These are phyloP conservation scores for Peromyscus leucopus DNA, from an alignment of 2,113 vertebrate species.

Conservation along the genomic window DNA sequence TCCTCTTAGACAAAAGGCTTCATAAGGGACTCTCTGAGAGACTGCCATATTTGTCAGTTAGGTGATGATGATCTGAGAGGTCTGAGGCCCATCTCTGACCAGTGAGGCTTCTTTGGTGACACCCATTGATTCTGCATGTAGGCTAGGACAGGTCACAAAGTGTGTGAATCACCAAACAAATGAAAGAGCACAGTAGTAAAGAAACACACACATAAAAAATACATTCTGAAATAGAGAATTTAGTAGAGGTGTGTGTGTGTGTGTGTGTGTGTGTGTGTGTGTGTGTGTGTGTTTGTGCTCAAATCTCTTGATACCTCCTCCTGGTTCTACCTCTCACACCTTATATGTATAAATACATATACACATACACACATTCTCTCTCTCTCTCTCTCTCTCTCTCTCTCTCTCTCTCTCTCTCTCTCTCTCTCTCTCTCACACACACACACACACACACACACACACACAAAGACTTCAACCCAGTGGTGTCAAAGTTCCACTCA, in stretches of 20 bases:
- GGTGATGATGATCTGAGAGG: slow-evolving; percentile 60
- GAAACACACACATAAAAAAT: not conserved
- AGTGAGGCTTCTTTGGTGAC: slow-evolving; percentile 73
- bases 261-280: not conserved
- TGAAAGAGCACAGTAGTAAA: slow-evolving; percentile 65
- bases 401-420: too few relatives aligned
- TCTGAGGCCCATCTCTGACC: slow-evolving; percentile 62
- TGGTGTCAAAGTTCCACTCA: slow-evolving; percentile 19
- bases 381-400: too few relatives aligned
- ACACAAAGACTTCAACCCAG: not conserved
- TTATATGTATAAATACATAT: slow-evolving; percentile 42
- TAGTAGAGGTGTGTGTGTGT: not conserved
- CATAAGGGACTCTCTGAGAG: slow-evolving; percentile 41
- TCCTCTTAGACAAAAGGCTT: slow-evolving; percentile 74
- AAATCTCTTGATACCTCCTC: not conserved
- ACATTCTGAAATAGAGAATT: not conserved
- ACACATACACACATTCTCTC: not conserved
- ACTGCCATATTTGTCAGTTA: slow-evolving; percentile 64
- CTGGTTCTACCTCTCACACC: not conserved
- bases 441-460: not conserved
- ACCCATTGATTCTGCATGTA: slow-evolving; percentile 64
- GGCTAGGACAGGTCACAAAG: slow-evolving; percentile 63
- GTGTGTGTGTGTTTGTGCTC: not conserved
- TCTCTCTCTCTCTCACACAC: not conserved
- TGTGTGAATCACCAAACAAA: slow-evolving; percentile 80